phyloP scores from a whole-genome alignment of 1,140 invertebrate species.

The Macrotrachela quadricornifera region DNA sequence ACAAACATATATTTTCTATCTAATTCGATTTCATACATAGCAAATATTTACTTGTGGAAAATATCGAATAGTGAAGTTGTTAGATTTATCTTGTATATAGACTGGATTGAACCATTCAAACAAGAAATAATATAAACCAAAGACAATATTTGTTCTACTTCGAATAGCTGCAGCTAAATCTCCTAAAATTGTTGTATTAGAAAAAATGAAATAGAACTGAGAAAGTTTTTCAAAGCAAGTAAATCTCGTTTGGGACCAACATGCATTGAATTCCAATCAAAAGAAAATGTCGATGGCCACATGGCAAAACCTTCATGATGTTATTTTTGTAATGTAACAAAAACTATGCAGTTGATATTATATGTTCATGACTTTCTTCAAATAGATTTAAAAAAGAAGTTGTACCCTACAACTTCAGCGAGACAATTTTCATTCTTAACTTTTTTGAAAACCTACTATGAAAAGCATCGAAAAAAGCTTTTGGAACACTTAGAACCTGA shows the following conservation, averaged over 20 bases:
- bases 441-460: too few relatives aligned
- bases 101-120: constrained; percentile 30
- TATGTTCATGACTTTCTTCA: too few relatives aligned
- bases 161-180: constrained; percentile 29
- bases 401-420: too few relatives aligned
- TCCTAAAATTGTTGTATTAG: constrained; percentile 14
- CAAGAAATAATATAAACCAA: constrained; percentile 30
- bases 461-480: too few relatives aligned
- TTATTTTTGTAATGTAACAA: constrained; percentile 21
- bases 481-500: too few relatives aligned
- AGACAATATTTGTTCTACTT: constrained; percentile 20
- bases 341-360: too few relatives aligned
- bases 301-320: constrained; percentile 23
- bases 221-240: constrained; percentile 11
- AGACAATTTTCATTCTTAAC: too few relatives aligned
- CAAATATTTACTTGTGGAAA: background rate
- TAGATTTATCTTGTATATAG: constrained; percentile 15
- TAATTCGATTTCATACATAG: too few relatives aligned
- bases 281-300: constrained; percentile 19
- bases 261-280: constrained; percentile 22
- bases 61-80: constrained; percentile 13
- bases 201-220: constrained; percentile 3
- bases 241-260: constrained; percentile 21
- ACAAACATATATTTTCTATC: too few relatives aligned
- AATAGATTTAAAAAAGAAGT: too few relatives aligned